Base-by-base conservation (phyloP, 2,888 invertebrate species). In the Mechanitis mazaeus region DNA sequence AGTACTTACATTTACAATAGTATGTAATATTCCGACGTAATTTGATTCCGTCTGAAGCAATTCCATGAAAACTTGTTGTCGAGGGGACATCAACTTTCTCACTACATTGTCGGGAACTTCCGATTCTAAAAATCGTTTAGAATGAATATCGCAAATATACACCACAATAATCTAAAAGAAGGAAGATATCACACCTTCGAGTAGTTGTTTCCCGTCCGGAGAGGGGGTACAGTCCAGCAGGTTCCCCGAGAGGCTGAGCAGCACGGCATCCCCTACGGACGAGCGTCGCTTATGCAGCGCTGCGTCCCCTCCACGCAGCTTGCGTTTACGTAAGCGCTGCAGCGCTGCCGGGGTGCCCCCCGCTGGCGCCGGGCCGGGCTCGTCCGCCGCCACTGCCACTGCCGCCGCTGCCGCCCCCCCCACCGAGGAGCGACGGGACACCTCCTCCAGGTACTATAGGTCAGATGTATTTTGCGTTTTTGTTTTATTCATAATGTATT, bases 31-130 rank as follows among this genome's bases (percentile, higher is more conserved):
- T 66, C 95, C 95, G 64, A 99, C 98, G 85, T 99, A 99, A 92
- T 99, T 99, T 64, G 95, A 95, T 86, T 99, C 99, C 1, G 99
- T 99, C 84, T 98, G 97, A 68, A 97, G 93, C 73, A 99, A 92
- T 87, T 99, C 99, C 87, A 95, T 93, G 81, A 96, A 96, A 57
- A 96, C 95, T 85, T 95, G 94, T 76, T 95, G 95, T 58, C 96
- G 91, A 3, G 94, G 93, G 54, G 95, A 94, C 81, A 94, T 91
- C 70, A 92, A 91, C 75, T 94, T 94, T 67, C 94, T 86, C 63
- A 93, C 91, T 58, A 93, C 91, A 74, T 94, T 94, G 71, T 91
- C 91, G 55, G 90, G 88, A 59, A 89, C 90, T 71, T 92, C 91
- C 54, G 91, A 90, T 79, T 93, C 92, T 90, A 64, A 33, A 69